Evolutionary conservation across 2,113 vertebrate genomes (phyloP).

Genomic region (Lamprologus callipterus): DNA sequence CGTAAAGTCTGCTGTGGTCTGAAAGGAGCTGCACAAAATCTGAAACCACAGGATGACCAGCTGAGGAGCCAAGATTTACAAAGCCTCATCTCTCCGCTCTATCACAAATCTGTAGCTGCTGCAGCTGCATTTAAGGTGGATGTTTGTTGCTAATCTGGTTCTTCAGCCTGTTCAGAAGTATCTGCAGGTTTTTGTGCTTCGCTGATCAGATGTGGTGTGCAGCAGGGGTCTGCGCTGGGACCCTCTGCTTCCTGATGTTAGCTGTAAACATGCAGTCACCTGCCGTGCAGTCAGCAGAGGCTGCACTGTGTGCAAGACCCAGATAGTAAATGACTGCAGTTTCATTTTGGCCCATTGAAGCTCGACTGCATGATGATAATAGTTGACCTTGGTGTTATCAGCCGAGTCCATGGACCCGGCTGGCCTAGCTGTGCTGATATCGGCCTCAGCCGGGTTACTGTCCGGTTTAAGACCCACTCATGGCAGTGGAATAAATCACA

Average conservation of each 20-base stretch:
- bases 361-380: neutral
- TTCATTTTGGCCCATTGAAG: neutral
- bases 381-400: rapidly evolving
- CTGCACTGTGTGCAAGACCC: rapidly evolving
- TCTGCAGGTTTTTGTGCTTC: neutral
- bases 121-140: neutral
- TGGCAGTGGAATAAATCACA: neutral
- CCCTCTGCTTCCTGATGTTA: neutral
- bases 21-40: neutral
- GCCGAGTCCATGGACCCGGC: neutral
- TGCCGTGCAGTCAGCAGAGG: neutral
- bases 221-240: neutral
- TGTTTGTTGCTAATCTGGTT: neutral
- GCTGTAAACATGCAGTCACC: neutral
- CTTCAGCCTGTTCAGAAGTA: neutral
- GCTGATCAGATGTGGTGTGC: neutral
- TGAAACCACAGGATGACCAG: neutral
- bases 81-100: neutral
- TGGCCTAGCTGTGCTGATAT: neutral
- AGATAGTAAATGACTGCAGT: neutral
- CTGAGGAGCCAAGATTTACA: neutral
- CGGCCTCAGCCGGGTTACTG: neutral
- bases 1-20: neutral
- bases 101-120: neutral
- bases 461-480: neutral